Evolutionary conservation across 1,140 invertebrate species (phyloP), one percentile per base, ranked within the genome.

Genomic region (Micrasema minimum): DNA sequence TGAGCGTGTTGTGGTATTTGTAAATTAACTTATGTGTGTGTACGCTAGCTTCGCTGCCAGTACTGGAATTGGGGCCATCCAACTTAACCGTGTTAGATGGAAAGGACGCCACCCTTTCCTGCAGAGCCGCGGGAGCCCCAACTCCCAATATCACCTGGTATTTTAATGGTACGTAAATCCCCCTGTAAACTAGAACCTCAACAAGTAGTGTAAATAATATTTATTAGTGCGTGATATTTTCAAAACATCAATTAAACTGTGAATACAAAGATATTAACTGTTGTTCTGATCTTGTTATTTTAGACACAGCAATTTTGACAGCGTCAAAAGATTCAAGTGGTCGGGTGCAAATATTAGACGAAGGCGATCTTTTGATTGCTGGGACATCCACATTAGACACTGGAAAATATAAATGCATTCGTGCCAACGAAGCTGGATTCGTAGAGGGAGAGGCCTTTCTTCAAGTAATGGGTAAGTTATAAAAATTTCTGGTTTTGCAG

Each of bases 101-200:
- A 16, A 95, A 95, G 82, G 94, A 97, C 85, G 95, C 92, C 37
- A 92, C 92, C 16, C 87, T 98, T 64, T 88, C 85, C 16, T 98
- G 96, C 82, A 85, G 92, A 76, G 95, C 94, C 10, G 88, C 90
- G 26, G 96, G 96, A 38, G 94, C 96, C 1, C 96, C 96, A 12
- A 88, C 89, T 71, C 96, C 96, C 1, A 95, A 93, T 77, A 88
- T 93, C n/a, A 93, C 93, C 6, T 99, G 96, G 96, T 90, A 92
- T 77, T 93, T 91, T 79, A 93, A 95, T 82, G 93, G 94, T 95
- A 87, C 85, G 86, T 76, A 18, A 12, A 43, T 41, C 18, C 31
- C 31, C 37, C 41, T 65, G 61, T 31, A 65, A 20, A 37, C 35
- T 31, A 18, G 2, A 37, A 66, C 26, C 26, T 31, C 7, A 4